Evolutionary conservation across 2,888 invertebrate genomes (phyloP), one percentile per base, ranked within the genome.

Genomic region (Acrobasis repandana): DNA sequence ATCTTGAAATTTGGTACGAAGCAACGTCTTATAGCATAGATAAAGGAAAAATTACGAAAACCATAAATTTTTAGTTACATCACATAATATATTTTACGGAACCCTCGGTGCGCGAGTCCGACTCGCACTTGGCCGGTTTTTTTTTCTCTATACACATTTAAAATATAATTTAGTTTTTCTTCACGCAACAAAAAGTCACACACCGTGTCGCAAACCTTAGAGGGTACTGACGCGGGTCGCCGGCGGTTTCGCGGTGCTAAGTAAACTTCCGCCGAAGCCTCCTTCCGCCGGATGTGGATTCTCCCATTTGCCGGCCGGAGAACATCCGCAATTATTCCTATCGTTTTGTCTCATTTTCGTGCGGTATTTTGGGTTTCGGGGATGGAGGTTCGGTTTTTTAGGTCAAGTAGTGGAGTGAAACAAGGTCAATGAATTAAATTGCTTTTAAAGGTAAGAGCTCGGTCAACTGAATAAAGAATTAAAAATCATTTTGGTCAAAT

Each of bases 241-340:
- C 74, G 79, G 71, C 71, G 83, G 82, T 81, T 79, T 78, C 77
- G 80, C 81, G 76, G 79, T 73, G 80, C 80, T 86, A 86, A 87
- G 88, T 87, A 88, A 88, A 86, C 86, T 86, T 87, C 88, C 88
- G 84, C 74, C 74, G 80, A 73, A 69, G 79, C 75, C 74, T 74
- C 71, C 83, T 65, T 82, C 84, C 83, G 80, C 69, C 82, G 86
- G 86, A 87, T 75, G 82, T 73, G 81, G 79, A 79, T 79, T 81
- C 82, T 82, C 85, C 85, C 83, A 84, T 85, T 85, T 76, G 77
- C 77, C 79, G 74, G 76, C 76, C 80, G 78, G 77, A 75, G 80
- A 69, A 77, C 79, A 79, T 84, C 82, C 83, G 80, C 79, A 76
- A 80, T 85, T 83, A 86, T 84, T 82, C 79, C 74, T 79, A 63